Conservation (phyloP, 1,140 invertebrate genomes). For the Drosophila bocki region DNA sequence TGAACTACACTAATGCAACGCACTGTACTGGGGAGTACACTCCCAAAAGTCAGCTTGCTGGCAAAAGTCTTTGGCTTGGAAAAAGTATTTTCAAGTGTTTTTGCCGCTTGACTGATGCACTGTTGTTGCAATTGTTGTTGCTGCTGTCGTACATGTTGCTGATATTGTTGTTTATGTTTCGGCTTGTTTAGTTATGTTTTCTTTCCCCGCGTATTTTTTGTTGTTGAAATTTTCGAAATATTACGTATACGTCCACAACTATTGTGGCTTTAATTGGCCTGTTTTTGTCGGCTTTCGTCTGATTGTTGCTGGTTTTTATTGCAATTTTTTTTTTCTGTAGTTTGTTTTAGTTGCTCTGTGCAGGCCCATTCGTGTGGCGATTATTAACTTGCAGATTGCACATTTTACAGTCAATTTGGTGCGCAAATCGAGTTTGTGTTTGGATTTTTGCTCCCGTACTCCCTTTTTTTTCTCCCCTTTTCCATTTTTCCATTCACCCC, state of each 20-base stretch:
- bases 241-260: constrained; percentile 39
- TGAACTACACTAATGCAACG: background rate
- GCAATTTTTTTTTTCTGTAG: constrained; percentile 9
- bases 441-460: constrained; percentile 13
- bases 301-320: constrained; percentile 32
- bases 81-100: constrained; percentile 39
- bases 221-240: constrained; percentile 28
- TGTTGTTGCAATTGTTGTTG: constrained; percentile 11
- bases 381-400: constrained; percentile 60
- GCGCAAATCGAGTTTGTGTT: constrained; percentile 36
- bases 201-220: background rate
- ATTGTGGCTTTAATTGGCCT: constrained; percentile 46
- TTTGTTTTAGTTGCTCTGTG: background rate
- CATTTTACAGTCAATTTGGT: constrained; percentile 55
- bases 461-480: background rate
- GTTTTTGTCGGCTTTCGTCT: constrained; percentile 36
- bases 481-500: background rate
- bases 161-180: constrained; percentile 49
- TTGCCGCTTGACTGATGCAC: constrained; percentile 39
- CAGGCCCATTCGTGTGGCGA: constrained; percentile 39
- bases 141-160: constrained; percentile 34
- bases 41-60: constrained; percentile 18
- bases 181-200: constrained; percentile 48
- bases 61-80: constrained; percentile 30
- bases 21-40: constrained; percentile 16